Evolutionary conservation across 2,888 invertebrate genomes (phyloP).

Genomic region (Brachypalpus laphriformis): DNA sequence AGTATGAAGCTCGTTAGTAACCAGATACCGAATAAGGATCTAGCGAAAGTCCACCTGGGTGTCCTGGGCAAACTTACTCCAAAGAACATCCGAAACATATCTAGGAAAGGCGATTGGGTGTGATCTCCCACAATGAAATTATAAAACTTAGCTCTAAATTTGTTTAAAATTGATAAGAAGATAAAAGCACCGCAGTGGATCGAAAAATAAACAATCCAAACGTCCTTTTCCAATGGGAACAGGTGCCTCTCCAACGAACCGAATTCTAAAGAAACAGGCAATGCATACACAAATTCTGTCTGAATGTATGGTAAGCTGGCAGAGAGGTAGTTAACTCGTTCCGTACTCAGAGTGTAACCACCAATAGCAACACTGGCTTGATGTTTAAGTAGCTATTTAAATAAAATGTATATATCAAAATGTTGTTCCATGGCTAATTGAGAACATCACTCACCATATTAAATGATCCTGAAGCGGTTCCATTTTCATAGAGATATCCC

Average conservation of each 20-base stretch:
- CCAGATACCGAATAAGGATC: background rate
- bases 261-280: background rate
- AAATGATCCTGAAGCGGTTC: no score
- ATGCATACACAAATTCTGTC: background rate
- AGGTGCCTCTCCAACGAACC: background rate
- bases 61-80: background rate
- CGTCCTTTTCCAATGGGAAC: background rate
- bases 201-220: background rate
- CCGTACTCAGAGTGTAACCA: background rate
- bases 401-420: no score
- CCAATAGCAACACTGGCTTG: background rate
- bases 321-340: background rate
- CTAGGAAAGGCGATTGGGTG: background rate
- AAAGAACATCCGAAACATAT: background rate
- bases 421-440: no score
- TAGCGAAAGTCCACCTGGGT: background rate
- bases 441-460: no score
- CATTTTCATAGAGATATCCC: no score
- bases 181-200: background rate
- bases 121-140: background rate
- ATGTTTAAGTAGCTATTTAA: no score
- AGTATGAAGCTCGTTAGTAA: background rate
- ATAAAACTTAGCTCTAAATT: background rate
- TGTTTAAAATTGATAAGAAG: background rate
- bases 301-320: background rate